Percentiles rank a stretch among this genome's conserved stretches.
phyloP scores from a whole-genome alignment of 2,888 invertebrate genomes.

The Sminthurides aquaticus region DNA sequence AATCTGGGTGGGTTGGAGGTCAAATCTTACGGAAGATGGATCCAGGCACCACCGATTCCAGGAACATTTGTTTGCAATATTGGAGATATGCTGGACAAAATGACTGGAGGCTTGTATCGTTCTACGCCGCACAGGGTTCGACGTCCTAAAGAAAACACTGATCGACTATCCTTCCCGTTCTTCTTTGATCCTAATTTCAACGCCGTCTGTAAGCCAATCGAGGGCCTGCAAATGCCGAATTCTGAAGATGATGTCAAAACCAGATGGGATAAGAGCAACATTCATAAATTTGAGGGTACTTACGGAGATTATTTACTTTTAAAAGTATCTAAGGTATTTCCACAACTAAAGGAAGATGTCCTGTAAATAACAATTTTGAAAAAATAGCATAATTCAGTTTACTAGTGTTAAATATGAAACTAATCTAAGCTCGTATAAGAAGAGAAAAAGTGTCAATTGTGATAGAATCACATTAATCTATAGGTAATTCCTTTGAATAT shows the following conservation, averaged over 20 bases:
- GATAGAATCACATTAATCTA: no score
- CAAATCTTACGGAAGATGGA: constrained; percentile 21
- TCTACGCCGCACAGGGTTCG: constrained; percentile 32
- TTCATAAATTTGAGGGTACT: constrained; percentile 18
- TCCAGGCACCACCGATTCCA: constrained; percentile 27
- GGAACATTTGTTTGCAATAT: constrained; percentile 29
- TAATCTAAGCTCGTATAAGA: no score
- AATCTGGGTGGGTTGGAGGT: constrained; percentile 28
- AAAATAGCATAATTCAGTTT: no score
- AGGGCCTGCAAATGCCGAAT: background rate
- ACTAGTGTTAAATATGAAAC: no score
- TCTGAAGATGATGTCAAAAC: constrained; percentile 4
- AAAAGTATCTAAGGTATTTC: constrained; percentile 32
- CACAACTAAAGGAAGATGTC: constrained; percentile 24
- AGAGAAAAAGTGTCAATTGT: no score
- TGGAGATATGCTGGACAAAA: constrained; percentile 29
- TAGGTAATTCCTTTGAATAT: no score
- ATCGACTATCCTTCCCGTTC: constrained; percentile 29
- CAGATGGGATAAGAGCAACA: constrained; percentile 28
- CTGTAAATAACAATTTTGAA: constrained; percentile 6
- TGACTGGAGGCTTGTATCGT: constrained; percentile 25
- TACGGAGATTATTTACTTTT: constrained; percentile 31
- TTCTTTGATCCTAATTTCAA: constrained; percentile 30
- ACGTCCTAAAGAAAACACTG: constrained; percentile 7
- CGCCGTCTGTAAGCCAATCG: constrained; percentile 18